Base-by-base conservation (phyloP, 2,113 vertebrate species). In the Gallinago undulata region DNA sequence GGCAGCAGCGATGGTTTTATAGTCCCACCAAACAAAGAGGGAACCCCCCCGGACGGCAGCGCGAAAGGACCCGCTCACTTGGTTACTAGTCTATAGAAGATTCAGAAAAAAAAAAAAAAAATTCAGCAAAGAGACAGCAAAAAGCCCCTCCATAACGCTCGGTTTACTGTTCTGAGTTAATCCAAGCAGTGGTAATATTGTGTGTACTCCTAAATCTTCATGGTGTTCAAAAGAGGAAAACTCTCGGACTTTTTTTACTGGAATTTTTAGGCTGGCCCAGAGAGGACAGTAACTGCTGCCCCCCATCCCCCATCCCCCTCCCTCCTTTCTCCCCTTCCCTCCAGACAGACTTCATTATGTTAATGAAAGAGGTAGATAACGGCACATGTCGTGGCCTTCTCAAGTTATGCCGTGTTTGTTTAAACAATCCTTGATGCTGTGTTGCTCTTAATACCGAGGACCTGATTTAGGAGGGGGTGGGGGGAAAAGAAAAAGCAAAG, bases 1-100 rank as follows among this genome's bases (percentile, higher is more conserved):
- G 99, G 99, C 90, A 99, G 99, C 98, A 99, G 99, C 59, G 99
- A 99, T 1, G 99, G 99, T 76, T 99, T 99, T 96, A 99, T 99
- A 95, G 98, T 99, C 88, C 98, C 99, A 1, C 98, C 99, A 56
- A 99, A 98, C 97, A 99, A 99, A 98, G 99, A 99, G 73, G 99
- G 98, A 95, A 96, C 97, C 60, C 97, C 98, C 48, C 98, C 98
- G 0, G 99, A 99, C 56, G 99, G 98, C 79, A 97, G 73, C 87
- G 96, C 97, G 48, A 98, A 98, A 96, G 99, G 99, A 98, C 98
- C 99, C 12, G 98, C 99, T 78, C 99, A 99, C 91, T 98, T 99
- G 98, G 99, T 99, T 98, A 99, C 99, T 97, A 99, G 99, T 97
- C 99, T 99, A 99, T 99, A 99, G 98, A 99, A 95, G 96, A 92